These are phyloP conservation scores for Propithecus perrieri DNA, from an alignment of 2,797 vertebrate genomes.

Conservation along the genomic window DNA sequence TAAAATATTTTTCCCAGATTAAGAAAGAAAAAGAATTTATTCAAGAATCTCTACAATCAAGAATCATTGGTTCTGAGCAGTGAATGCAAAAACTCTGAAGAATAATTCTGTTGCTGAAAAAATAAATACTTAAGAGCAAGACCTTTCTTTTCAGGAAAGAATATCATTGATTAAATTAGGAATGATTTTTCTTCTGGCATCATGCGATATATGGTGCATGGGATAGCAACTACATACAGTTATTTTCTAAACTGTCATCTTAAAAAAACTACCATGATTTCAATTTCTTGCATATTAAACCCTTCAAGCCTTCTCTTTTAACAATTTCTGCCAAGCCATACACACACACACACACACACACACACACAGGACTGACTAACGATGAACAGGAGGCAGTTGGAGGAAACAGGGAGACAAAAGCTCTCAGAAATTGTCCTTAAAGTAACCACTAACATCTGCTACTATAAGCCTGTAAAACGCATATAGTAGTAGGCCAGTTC, in stretches of 20 bases:
- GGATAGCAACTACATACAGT: not conserved
- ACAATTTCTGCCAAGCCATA: not conserved
- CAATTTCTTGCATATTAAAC: not conserved
- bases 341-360: not conserved
- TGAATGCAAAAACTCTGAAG: not conserved
- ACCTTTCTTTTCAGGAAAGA: slow-evolving; percentile 2
- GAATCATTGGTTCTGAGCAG: not conserved
- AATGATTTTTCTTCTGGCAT: not conserved
- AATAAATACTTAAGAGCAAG: not conserved
- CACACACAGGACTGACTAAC: not conserved
- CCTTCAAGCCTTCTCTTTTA: not conserved
- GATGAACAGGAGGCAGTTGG: not conserved
- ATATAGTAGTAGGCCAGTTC: not conserved
- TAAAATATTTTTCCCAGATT: slow-evolving; percentile 3
- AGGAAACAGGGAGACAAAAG: not conserved
- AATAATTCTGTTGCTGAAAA: not conserved
- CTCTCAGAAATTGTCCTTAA: not conserved
- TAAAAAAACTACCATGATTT: not conserved
- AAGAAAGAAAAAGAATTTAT: not conserved
- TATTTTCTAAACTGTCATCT: not conserved
- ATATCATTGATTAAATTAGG: slow-evolving; percentile 22
- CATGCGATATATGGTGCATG: not conserved
- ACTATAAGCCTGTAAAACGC: not conserved
- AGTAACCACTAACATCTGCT: not conserved
- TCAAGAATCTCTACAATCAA: not conserved